Conservation (phyloP, 2,113 vertebrate species). For the Muntiacus muntjak region DNA sequence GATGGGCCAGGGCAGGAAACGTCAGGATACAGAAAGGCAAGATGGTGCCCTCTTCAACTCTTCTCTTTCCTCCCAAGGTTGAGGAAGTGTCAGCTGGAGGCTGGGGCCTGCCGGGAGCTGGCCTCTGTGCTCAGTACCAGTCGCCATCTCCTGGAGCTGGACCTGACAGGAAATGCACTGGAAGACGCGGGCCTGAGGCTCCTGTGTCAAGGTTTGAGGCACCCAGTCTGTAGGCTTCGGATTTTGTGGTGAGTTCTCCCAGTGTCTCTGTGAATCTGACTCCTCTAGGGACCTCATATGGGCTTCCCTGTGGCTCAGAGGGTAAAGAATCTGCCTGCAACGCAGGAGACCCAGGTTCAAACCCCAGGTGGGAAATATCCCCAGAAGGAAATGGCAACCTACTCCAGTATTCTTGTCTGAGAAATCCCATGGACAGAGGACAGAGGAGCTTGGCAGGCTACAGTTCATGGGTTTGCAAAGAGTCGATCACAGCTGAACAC, state of each 20-base stretch:
- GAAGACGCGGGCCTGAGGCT: background rate
- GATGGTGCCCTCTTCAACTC: accelerated
- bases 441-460: background rate
- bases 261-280: background rate
- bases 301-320: background rate
- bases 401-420: background rate
- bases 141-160: constrained; percentile 34
- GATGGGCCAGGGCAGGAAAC: accelerated
- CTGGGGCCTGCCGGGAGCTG: background rate
- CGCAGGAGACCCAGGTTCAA: background rate
- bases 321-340: background rate
- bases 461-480: background rate
- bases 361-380: background rate
- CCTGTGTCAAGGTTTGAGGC: constrained; percentile 30
- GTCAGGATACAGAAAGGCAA: background rate
- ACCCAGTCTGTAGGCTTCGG: background rate
- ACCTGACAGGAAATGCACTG: constrained; percentile 40
- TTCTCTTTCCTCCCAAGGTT: background rate
- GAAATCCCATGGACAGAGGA: background rate
- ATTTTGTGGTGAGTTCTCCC: constrained; percentile 50
- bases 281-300: background rate
- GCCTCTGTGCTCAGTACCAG: constrained; percentile 2
- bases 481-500: background rate
- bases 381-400: background rate
- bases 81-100: constrained; percentile 43